Conservation (phyloP, 2,113 vertebrate species). For the Conger conger region DNA sequence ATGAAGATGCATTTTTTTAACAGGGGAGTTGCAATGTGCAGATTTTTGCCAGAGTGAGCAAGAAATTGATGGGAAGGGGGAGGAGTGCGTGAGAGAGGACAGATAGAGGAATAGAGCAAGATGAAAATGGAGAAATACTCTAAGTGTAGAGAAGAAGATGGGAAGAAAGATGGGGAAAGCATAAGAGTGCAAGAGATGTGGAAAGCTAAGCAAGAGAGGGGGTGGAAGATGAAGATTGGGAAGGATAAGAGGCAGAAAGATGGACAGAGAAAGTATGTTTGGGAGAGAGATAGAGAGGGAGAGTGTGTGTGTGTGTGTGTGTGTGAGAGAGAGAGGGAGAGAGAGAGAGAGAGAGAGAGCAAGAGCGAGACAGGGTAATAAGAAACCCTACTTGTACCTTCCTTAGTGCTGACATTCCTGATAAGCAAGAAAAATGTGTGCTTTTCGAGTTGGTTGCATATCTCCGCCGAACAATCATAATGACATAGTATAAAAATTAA, state of each 20-base stretch:
- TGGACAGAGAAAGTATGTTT: background rate
- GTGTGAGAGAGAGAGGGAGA: background rate
- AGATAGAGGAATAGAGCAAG: background rate
- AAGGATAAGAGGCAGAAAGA: background rate
- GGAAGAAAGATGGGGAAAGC: too few relatives aligned
- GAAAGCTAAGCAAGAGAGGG: too few relatives aligned
- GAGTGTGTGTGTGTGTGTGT: background rate
- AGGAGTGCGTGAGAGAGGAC: background rate
- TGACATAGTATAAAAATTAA: background rate
- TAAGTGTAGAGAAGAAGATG: too few relatives aligned
- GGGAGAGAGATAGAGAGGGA: background rate
- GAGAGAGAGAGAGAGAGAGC: background rate
- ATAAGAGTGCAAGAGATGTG: too few relatives aligned
- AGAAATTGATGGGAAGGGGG: background rate
- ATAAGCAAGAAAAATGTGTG: conserved; percentile 2
- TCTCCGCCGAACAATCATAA: background rate
- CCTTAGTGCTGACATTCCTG: background rate
- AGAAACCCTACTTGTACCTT: background rate
- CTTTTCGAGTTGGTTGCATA: background rate
- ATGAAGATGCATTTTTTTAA: background rate
- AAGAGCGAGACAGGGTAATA: background rate
- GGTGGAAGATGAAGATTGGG: background rate
- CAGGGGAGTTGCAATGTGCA: background rate
- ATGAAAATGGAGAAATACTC: background rate
- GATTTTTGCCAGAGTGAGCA: background rate